These are phyloP conservation scores for Caenorhabditis latens DNA, from an alignment of 1,140 invertebrate genomes.

Conservation along the genomic window DNA sequence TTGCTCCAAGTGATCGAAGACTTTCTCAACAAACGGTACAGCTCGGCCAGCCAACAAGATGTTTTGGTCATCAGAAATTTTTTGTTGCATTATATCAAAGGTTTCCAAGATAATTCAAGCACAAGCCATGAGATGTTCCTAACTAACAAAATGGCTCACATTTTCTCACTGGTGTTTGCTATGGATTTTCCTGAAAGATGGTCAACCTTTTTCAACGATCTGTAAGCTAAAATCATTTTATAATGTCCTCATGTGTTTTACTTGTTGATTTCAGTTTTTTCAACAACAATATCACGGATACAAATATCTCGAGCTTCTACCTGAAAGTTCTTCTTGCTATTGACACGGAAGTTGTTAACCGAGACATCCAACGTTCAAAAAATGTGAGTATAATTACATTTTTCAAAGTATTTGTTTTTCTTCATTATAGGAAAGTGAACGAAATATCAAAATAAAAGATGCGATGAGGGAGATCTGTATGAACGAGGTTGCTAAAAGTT, in stretches of 20 bases:
- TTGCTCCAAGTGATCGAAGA: constrained; percentile 67
- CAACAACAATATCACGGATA: background rate
- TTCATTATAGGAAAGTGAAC: constrained; percentile 58
- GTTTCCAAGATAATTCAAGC: background rate
- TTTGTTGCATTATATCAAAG: constrained; percentile 34
- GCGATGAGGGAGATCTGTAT: constrained; percentile 68
- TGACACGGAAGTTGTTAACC: constrained; percentile 67
- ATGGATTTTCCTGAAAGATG: constrained; percentile 66
- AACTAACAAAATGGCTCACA: constrained; percentile 67
- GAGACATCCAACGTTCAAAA: constrained; percentile 63
- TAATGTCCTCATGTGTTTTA: background rate
- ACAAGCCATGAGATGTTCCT: constrained; percentile 53
- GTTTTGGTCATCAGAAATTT: constrained; percentile 7
- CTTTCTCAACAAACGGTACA: constrained; percentile 54
- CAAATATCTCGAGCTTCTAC: constrained; percentile 53
- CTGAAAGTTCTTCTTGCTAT: constrained; percentile 66
- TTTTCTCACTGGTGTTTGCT: constrained; percentile 67
- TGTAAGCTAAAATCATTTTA: constrained; percentile 26
- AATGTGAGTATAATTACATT: background rate
- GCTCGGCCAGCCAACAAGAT: background rate
- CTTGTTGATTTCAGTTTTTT: constrained; percentile 37
- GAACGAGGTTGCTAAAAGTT: constrained; percentile 62
- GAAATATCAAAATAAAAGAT: constrained; percentile 68
- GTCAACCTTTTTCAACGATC: constrained; percentile 64
- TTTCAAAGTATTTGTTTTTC: too few species aligned